Percentiles rank a stretch among this genome's conserved stretches.
Conservation (phyloP, 2,888 invertebrate species). For the Saturnia pavonia region DNA sequence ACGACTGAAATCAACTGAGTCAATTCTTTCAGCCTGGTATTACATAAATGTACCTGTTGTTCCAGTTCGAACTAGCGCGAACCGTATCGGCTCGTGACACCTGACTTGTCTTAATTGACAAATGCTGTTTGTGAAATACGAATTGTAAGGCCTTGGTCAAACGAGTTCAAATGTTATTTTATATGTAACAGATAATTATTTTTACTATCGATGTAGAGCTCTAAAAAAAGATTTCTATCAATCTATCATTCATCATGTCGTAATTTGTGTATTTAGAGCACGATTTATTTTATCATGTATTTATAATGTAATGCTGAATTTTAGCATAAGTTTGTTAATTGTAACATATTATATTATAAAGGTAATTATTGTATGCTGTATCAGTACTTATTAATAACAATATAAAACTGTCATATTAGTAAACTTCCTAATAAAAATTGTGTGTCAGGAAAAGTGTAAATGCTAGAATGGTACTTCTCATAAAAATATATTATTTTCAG, state of each 20-base stretch:
- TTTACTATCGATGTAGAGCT: not conserved
- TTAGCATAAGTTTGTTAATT: not conserved
- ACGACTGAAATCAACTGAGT: not conserved
- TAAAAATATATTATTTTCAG: too few species aligned
- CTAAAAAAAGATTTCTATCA: not conserved
- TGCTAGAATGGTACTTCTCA: too few species aligned
- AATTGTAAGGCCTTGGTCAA: constrained; percentile 19
- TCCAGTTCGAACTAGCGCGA: constrained; percentile 37
- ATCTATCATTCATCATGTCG: not conserved
- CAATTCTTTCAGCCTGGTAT: constrained; percentile 25
- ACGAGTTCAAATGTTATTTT: constrained; percentile 1
- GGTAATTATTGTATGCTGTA: too few species aligned
- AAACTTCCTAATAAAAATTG: too few species aligned
- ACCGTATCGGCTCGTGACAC: constrained; percentile 37
- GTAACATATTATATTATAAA: not conserved
- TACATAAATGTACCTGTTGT: constrained; percentile 51
- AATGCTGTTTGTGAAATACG: constrained; percentile 12
- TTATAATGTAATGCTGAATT: not conserved
- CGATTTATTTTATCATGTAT: not conserved
- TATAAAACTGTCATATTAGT: too few species aligned
- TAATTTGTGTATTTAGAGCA: constrained; percentile 10
- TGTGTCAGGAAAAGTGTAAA: too few species aligned
- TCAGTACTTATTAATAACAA: too few species aligned
- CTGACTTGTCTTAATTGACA: constrained; percentile 27
- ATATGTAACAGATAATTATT: not conserved